Percentiles rank a stretch among this genome's conserved stretches.
phyloP scores from a whole-genome alignment of 2,797 vertebrate genomes.

The Allobates femoralis region DNA sequence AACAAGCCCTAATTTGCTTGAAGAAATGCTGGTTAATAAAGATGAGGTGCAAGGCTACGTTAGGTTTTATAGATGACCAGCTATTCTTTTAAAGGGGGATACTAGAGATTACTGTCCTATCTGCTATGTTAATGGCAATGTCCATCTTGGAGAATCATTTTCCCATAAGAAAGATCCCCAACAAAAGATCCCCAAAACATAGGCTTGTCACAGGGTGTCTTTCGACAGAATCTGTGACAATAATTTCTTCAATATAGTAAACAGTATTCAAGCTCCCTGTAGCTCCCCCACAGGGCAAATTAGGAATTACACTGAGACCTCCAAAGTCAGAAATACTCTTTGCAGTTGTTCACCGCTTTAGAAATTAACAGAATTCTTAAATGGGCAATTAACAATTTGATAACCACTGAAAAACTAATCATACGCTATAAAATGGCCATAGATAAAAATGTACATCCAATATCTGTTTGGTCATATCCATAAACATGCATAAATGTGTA shows the following conservation, averaged over 20 bases:
- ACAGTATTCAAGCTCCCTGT: background rate
- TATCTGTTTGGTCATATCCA: background rate
- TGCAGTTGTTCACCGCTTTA: background rate
- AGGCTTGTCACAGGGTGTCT: background rate
- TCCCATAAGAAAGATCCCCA: no score
- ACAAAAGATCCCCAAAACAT: background rate
- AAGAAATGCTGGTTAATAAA: conserved; percentile 21
- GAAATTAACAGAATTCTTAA: no score
- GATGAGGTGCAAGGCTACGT: background rate
- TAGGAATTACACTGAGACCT: background rate
- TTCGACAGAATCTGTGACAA: background rate
- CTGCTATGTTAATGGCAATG: background rate
- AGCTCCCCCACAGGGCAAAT: background rate
- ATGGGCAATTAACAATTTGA: no score
- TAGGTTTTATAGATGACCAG: background rate
- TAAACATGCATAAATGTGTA: no score
- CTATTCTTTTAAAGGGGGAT: background rate
- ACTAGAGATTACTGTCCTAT: background rate
- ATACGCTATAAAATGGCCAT: background rate
- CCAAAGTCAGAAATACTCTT: background rate
- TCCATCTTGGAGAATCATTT: no score
- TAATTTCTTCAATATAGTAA: background rate
- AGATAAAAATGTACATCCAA: background rate
- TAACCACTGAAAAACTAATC: no score
- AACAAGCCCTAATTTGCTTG: conserved; percentile 66